Base-by-base conservation (phyloP, 2,797 vertebrate species). In the Spondyliosoma cantharus region DNA sequence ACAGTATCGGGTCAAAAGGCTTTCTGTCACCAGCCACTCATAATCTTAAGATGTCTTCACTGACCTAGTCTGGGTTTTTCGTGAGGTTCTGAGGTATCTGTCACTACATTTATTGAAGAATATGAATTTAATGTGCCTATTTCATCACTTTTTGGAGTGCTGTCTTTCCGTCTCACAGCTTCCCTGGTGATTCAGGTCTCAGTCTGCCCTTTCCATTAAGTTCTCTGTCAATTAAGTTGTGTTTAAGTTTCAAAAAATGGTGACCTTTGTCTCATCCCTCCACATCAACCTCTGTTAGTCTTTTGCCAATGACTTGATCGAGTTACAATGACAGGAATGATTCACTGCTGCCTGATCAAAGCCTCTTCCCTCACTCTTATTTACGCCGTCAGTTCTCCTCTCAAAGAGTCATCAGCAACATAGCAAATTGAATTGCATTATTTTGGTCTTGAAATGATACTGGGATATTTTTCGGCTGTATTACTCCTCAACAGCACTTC, bases 231-330 rank as follows among this genome's bases (percentile, higher is more conserved):
- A 29, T 83, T 82, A 60, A 77, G 4, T 57, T 56, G 9, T 12
- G 32, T 69, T 50, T 27, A 75, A 50, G 32, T 71, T 43, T 75
- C 2, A 64, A 71, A 58, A 59, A 83, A 84, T 24, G 20, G 43
- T 75, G 84, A 88, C 82, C 81, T 87, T 88, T 86, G 32, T 54
- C 52, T 58, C 56, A 8, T 70, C 56, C 3, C 54, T 22, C 27
- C 74, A 52, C 79, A 50, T 78, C 74, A 46, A 17, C 45, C 61
- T 42, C 29, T 54, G n/a, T 82, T 78, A 58, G 63, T 73, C 56
- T 82, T 82, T 77, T 43, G 17, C 13, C 50, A 27, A 1, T 2
- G 8, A 77, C 70, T 80, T 87, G 42, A 80, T 89, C 53, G 61
- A 60, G 50, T 84, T 83, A 71, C 9, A 59, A 42, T 45, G 74